Evolutionary conservation across 1,140 invertebrate species (phyloP).

Genomic region (Xylocopa sonorina): DNA sequence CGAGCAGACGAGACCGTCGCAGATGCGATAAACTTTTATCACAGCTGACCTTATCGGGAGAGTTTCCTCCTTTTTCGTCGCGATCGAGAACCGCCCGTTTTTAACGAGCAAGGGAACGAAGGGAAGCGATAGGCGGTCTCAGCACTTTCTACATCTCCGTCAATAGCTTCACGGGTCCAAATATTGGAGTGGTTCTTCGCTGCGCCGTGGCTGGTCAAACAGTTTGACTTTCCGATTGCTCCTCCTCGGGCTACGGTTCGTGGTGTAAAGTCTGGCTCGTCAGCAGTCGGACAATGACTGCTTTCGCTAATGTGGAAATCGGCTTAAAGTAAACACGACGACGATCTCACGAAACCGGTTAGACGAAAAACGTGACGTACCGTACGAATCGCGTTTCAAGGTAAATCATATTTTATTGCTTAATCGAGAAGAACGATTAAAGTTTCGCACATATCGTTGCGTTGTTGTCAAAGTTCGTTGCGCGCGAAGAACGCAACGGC

Average conservation of each 20-base stretch:
- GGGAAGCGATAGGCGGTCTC: not conserved
- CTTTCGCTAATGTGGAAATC: conserved; percentile 51
- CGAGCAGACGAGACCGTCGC: no score
- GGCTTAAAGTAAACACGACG: conserved; percentile 38
- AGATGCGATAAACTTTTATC: conserved; percentile 38
- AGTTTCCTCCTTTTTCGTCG: not conserved
- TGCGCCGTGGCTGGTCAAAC: conserved; percentile 35
- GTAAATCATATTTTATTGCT: no score
- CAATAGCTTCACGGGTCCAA: conserved; percentile 65
- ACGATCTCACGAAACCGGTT: not conserved
- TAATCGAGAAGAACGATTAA: no score
- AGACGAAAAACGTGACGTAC: no score
- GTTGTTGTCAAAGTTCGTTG: not conserved
- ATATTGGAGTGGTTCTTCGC: conserved; percentile 63
- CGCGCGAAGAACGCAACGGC: no score
- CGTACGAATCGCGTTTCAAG: no score
- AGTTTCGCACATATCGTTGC: no score
- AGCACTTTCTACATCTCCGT: conserved; percentile 40
- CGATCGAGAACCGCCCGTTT: conserved; percentile 2
- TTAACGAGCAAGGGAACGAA: not conserved
- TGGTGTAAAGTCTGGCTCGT: conserved; percentile 21
- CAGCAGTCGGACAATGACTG: conserved; percentile 27
- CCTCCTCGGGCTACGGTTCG: conserved; percentile 11
- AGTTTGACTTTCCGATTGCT: conserved; percentile 67
- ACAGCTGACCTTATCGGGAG: not conserved